Evolutionary conservation across 2,797 vertebrate genomes (phyloP), one percentile per base, ranked within the genome.

Genomic region (Myripristis jacobus): DNA sequence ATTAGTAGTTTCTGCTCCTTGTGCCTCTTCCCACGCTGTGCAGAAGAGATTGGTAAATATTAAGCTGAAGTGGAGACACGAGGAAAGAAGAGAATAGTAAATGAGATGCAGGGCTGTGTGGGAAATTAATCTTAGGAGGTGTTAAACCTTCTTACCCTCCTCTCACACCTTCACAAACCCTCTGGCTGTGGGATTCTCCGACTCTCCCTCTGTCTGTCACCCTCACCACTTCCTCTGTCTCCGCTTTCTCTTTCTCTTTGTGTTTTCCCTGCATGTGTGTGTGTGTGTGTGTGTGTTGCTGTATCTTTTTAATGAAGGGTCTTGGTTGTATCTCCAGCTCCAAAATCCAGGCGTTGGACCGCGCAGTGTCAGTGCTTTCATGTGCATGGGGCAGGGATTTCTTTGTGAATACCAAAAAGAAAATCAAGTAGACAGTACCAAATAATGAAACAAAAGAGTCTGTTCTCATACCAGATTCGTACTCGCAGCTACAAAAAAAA

Each of bases 11-110:
- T 85, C 67, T 27, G n/a, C 55, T 74, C 64, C 67, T 66, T 62
- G 24, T 69, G 75, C 66, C 69, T 79, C 66, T 44, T 77, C 77
- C 48, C 77, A 75, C 83, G 81, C 80, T 86, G 79, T 67, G 81
- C 71, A 63, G 36, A 84, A 24, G 51, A 83, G 83, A 57, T 75
- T 60, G 73, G 84, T 89, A 92, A 92, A 92, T 87, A 91, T 87
- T 19, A 34, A 83, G 81, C 69, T 63, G 52, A 68, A 51, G 27
- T 24, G 52, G 48, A 79, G 70, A 77, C 48, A 52, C 80, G 63
- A 46, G 44, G 48, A 48, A 80, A 81, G 72, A 66, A 34, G 51
- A 69, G 71, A 84, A 77, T 51, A 46, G 68, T 52, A 70, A 66
- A 83, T 78, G 73, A 88, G 75, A 56, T 81, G 61, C 70, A 66